Base-by-base conservation (phyloP, 1,140 invertebrate species). In the Tetranychus cinnabarinus region DNA sequence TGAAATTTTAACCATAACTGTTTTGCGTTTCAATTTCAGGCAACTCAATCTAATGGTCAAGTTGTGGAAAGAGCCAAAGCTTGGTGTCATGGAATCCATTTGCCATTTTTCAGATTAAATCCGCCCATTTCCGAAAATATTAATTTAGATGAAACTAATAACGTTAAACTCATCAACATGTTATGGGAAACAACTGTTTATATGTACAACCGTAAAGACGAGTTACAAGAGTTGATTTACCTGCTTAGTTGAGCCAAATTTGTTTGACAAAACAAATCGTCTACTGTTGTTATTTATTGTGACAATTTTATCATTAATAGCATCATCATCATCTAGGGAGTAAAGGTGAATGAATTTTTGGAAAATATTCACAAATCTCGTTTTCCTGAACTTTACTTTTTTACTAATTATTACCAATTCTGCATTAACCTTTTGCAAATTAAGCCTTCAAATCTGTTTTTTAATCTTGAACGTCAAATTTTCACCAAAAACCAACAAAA, bases 141-240 rank as follows among this genome's bases (percentile, higher is more conserved):
- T 33, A 76, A 79, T 0, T 82, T 97, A 78, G 88, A 97, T 72
- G 89, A 93, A 70, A 87, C 82, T 59, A 78, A 78, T 56, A 86
- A 92, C 70, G 79, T 78, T 61, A 77, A 79, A 60, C 74, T 97
- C 1, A 83, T 90, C 34, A 82, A 86, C 64, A 86, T 93, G 82
- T 78, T 97, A 65, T 97, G 91, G 91, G 84, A 89, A 69, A 83
- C 88, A 3, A 86, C 87, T 70, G 84, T 82, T 0, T 92, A 90
- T 46, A 61, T 65, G 45, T 58, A 55, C 37, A 57, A 34, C 36
- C 23, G 58, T 13, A 50, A 60, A 56, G 39, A 61, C 36, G 56
- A 64, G 23, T 23, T 65, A 31, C 45, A 57, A 33, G 42, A 64
- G 35, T 35, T 65, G 31, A 33, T 37, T 1, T 35, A 8, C 23